Conservation (phyloP, 2,113 vertebrate species). For the Chaetodon trifascialis region DNA sequence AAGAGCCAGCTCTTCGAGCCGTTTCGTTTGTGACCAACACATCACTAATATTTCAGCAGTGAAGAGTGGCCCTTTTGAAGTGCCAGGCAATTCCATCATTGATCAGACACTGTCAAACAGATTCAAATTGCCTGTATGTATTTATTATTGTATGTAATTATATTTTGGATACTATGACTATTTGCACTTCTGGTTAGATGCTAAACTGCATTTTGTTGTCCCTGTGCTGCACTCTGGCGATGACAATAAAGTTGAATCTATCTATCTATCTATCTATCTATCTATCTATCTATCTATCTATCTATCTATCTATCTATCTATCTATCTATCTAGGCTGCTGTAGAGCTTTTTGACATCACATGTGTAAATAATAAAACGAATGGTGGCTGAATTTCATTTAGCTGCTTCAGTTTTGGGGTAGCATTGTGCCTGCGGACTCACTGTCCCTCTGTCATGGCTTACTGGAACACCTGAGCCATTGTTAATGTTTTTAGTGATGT, state of each 20-base stretch:
- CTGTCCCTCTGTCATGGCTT: not conserved
- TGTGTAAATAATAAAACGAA: not conserved
- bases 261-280: no score
- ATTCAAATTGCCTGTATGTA: no score
- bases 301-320: not conserved
- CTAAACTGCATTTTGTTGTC: no score
- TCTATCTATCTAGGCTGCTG: not conserved
- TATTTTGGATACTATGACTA: no score
- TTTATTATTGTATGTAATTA: no score
- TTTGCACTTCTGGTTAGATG: no score
- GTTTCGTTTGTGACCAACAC: no score
- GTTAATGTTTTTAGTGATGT: not conserved
- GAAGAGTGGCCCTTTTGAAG: constrained; percentile 52
- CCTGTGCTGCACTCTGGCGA: no score
- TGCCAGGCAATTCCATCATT: constrained; percentile 36
- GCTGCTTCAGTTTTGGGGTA: not conserved
- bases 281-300: no score
- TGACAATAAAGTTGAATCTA: no score
- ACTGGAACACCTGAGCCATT: not conserved
- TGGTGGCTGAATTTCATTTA: not conserved
- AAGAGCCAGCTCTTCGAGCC: no score
- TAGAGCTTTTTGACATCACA: not conserved
- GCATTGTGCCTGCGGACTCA: not conserved
- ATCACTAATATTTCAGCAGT: constrained; percentile 32
- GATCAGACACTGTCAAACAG: constrained; percentile 52